These are phyloP conservation scores for Athalia rosae DNA, from an alignment of 2,888 invertebrate species.

Conservation along the genomic window DNA sequence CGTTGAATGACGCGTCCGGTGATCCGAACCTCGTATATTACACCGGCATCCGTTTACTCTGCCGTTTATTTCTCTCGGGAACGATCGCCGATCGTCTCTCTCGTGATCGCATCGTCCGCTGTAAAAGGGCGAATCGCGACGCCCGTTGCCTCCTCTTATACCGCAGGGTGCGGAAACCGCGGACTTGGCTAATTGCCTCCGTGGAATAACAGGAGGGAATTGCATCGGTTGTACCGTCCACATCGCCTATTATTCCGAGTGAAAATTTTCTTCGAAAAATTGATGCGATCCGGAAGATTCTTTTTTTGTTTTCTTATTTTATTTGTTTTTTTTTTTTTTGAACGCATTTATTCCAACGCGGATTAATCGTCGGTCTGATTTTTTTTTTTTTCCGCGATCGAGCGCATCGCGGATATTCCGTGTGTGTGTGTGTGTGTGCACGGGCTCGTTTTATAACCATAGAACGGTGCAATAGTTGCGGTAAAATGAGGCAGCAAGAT, in stretches of 20 bases:
- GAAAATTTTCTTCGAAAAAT: no score
- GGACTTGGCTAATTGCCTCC: slow-evolving; percentile 34
- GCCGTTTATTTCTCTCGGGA: background rate
- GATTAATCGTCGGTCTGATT: background rate
- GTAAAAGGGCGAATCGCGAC: no score
- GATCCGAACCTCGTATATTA: background rate
- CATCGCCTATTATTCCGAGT: background rate
- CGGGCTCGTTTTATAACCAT: background rate
- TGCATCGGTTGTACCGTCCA: no score
- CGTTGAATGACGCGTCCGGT: background rate
- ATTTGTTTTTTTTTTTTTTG: background rate
- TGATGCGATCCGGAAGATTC: no score
- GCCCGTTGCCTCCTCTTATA: no score
- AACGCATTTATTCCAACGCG: no score
- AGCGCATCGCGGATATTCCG: slow-evolving; percentile 8
- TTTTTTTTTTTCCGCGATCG: no score
- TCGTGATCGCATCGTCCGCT: no score
- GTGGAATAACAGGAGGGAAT: background rate
- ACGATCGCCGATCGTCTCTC: no score
- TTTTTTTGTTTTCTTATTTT: no score
- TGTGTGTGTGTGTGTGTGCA: background rate
- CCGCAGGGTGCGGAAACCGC: slow-evolving; percentile 16
- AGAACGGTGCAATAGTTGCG: background rate
- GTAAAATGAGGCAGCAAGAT: background rate
- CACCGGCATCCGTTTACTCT: background rate